Evolutionary conservation across 2,113 vertebrate genomes (phyloP), one percentile per base, ranked within the genome.

Genomic region (Otocyon megalotis): DNA sequence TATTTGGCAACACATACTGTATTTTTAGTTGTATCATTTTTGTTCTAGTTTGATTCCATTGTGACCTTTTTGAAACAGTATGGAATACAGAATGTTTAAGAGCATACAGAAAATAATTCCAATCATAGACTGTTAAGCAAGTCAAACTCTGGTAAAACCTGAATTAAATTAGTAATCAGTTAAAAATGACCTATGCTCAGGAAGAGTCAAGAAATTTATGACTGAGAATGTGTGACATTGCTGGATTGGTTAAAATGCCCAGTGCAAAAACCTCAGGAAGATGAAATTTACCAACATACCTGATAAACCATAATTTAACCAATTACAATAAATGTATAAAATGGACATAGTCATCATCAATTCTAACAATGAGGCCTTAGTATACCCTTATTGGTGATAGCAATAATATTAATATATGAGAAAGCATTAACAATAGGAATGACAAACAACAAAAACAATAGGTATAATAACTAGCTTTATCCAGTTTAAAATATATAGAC

Each of bases 121-220:
- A 84, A 56, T 20, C 30, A 69, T 53, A 79, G 50, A 89, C 53
- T 22, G 15, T 74, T 90, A 85, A 96, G 28, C 30, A 56, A 69
- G 53, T 93, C 20, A 77, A 96, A 93, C 6, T 1, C n/a, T 91
- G 54, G n/a, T 74, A 88, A 94, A 94, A 92, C 20, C 4, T 94
- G 30, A 95, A 90, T 26, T 87, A 91, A 98, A 37, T 76, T 60
- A 92, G 13, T 58, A 30, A 63, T n/a, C 15, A 87, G 20, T 53
- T 96, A 67, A 62, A 83, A 93, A 74, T 67, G n/a, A 86, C 22
- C 28, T 58, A 37, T 6, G 6, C 28, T 87, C 8, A 56, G 60
- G 53, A 91, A 88, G 58, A 71, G 2, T 32, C n/a, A 50, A 50
- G 20, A 81, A 79, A 76, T 65, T 62, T 53, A 8, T 89, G 17